phyloP scores from a whole-genome alignment of 2,797 vertebrate species.

The Mus caroli region DNA sequence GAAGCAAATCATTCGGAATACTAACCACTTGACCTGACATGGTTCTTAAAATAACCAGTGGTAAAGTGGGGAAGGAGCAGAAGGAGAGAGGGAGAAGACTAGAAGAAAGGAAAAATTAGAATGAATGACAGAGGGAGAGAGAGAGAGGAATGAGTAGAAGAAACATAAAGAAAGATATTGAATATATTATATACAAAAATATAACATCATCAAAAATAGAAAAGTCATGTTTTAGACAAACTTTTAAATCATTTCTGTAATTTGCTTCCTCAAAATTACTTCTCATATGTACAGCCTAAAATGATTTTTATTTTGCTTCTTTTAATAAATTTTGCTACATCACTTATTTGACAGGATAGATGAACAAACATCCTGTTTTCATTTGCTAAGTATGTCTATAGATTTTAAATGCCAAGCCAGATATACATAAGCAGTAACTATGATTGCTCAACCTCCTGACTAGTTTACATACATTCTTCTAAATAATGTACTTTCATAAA shows the following conservation, averaged over 20 bases:
- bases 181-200: neutral
- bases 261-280: neutral
- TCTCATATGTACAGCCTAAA: neutral
- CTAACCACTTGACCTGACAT: neutral
- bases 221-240: neutral
- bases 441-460: neutral
- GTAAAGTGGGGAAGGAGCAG: neutral
- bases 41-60: neutral
- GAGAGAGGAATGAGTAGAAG: neutral
- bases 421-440: conserved; percentile 22
- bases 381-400: neutral
- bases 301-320: neutral
- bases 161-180: neutral
- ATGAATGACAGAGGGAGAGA: neutral
- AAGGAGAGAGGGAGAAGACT: neutral
- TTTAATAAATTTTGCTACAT: neutral
- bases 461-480: neutral
- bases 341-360: neutral
- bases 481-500: neutral
- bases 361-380: neutral
- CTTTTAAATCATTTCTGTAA: neutral
- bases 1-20: neutral
- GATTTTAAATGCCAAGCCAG: conserved; percentile 8
- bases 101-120: neutral
- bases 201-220: neutral